These are phyloP conservation scores for Cheilosia impressa DNA, from an alignment of 2,888 invertebrate genomes.

Conservation along the genomic window DNA sequence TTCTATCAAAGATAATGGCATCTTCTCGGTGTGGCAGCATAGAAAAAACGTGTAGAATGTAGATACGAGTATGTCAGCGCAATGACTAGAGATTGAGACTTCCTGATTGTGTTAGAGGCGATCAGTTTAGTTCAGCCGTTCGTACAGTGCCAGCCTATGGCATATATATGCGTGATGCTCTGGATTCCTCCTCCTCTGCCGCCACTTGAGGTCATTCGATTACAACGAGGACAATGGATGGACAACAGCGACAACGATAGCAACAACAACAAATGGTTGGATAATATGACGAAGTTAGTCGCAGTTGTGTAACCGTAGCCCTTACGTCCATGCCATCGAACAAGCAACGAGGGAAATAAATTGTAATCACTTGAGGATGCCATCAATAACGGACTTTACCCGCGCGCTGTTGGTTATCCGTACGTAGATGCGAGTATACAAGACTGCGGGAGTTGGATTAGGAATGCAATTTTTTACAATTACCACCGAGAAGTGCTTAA, in stretches of 20 bases:
- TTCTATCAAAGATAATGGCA: constrained; percentile 52
- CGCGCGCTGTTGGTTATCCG: constrained; percentile 44
- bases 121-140: constrained; percentile 63
- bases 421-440: background rate
- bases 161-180: constrained; percentile 11
- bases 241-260: constrained; percentile 15
- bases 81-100: constrained; percentile 66
- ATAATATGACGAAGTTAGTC: constrained; percentile 51
- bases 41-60: constrained; percentile 18
- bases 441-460: constrained; percentile 40
- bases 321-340: constrained; percentile 2
- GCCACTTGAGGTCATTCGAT: constrained; percentile 69
- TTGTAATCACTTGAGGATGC: constrained; percentile 74
- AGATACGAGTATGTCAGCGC: constrained; percentile 2
- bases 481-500: constrained; percentile 47
- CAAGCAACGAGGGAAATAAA: constrained; percentile 45
- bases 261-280: constrained; percentile 12
- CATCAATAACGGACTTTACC: constrained; percentile 71
- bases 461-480: constrained; percentile 70
- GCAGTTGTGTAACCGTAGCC: constrained; percentile 52
- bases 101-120: constrained; percentile 70
- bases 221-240: constrained; percentile 46
- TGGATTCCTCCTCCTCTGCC: constrained; percentile 27
- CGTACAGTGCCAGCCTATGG: constrained; percentile 1
- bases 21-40: constrained; percentile 8